Percentiles rank a stretch among this genome's conserved stretches.
phyloP scores from a whole-genome alignment of 2,888 invertebrate genomes.

The Auanema sp. region DNA sequence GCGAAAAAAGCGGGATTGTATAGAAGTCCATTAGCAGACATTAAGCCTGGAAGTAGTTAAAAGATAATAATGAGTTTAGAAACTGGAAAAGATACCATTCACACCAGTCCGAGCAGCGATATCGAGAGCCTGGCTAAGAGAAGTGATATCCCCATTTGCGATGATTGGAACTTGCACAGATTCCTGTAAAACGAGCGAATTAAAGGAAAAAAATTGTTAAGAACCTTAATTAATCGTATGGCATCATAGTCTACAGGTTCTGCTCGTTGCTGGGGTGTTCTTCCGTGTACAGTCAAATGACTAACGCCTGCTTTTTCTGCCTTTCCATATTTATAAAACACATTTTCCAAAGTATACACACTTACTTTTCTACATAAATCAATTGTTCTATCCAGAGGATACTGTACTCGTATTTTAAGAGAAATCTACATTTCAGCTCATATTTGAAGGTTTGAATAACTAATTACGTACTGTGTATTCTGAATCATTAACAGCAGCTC shows the following conservation, averaged over 20 bases:
- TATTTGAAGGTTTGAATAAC: neutral
- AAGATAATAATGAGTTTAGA: neutral
- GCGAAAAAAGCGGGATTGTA: constrained; percentile 87
- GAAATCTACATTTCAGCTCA: constrained; percentile 70
- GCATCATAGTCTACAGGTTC: constrained; percentile 74
- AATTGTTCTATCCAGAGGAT: constrained; percentile 75
- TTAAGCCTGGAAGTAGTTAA: constrained; percentile 72
- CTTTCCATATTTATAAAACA: constrained; percentile 5
- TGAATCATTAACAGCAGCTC: constrained; percentile 73
- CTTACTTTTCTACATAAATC: constrained; percentile 69
- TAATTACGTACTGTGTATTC: constrained; percentile 72
- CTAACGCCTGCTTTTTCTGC: constrained; percentile 63
- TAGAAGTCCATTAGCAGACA: constrained; percentile 88
- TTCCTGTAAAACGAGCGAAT: constrained; percentile 64
- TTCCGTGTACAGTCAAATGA: constrained; percentile 86
- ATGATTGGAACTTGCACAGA: constrained; percentile 75
- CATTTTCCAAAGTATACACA: neutral
- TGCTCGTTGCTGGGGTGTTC: constrained; percentile 78
- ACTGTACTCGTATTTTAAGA: constrained; percentile 83
- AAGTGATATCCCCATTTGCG: constrained; percentile 87
- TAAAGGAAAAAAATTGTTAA: neutral
- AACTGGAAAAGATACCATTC: constrained; percentile 69
- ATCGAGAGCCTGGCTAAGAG: constrained; percentile 74
- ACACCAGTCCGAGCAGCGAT: constrained; percentile 74
- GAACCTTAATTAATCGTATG: constrained; percentile 73